phyloP scores from a whole-genome alignment of 2,888 invertebrate genomes.

The Cantharis nigra region DNA sequence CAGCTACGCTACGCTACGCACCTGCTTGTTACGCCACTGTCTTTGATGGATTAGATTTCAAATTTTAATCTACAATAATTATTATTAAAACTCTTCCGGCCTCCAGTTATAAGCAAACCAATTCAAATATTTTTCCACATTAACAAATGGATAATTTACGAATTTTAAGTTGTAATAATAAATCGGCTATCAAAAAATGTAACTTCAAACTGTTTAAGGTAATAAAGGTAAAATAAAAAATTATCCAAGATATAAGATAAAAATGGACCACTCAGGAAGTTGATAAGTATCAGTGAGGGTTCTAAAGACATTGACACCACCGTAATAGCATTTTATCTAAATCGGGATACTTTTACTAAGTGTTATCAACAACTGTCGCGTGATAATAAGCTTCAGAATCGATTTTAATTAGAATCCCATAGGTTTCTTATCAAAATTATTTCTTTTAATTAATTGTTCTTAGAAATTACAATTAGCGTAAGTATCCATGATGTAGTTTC shows the following conservation, averaged over 20 bases:
- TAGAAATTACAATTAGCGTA: not conserved
- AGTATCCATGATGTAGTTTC: not conserved
- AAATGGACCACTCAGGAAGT: constrained; percentile 9
- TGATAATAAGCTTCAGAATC: constrained; percentile 5
- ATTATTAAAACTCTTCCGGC: too few species aligned
- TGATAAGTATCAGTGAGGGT: constrained; percentile 5
- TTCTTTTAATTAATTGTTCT: constrained; percentile 1
- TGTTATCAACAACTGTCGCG: constrained; percentile 7
- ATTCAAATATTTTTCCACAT: too few species aligned
- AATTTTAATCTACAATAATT: too few species aligned
- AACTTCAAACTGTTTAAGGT: not conserved
- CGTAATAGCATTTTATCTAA: constrained; percentile 4
- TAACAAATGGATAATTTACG: too few species aligned
- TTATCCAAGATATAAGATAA: constrained; percentile 1
- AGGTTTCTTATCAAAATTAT: not conserved
- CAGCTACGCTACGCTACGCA: too few species aligned
- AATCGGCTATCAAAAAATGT: not conserved
- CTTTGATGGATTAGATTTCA: too few species aligned
- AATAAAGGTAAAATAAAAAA: not conserved
- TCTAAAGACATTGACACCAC: not conserved
- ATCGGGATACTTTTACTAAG: constrained; percentile 5
- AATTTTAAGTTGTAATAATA: too few species aligned
- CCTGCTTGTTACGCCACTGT: too few species aligned
- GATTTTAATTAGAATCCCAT: not conserved
- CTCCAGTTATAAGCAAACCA: too few species aligned